These are phyloP conservation scores for Diorhabda elongata DNA, from an alignment of 1,140 invertebrate genomes.

Conservation along the genomic window DNA sequence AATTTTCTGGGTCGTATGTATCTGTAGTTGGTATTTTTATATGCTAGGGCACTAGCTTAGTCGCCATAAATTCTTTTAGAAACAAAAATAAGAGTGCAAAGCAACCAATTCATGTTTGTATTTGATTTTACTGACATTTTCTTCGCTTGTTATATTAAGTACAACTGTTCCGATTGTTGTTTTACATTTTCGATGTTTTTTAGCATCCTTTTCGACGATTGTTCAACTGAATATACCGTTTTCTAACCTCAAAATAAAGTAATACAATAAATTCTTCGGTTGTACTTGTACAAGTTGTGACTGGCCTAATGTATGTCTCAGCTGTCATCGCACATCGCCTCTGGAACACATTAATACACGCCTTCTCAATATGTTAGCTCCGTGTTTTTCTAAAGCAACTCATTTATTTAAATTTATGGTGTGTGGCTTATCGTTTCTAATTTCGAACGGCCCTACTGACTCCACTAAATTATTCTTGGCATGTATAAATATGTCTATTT, in stretches of 20 bases:
- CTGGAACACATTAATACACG: slow-evolving; percentile 38
- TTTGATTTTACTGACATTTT: too few species aligned
- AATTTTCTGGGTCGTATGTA: too few species aligned
- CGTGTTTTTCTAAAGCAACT: slow-evolving; percentile 35
- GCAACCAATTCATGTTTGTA: too few species aligned
- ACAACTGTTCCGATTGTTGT: too few species aligned
- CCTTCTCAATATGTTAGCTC: slow-evolving; percentile 36
- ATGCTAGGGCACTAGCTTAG: too few species aligned
- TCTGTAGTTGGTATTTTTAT: too few species aligned
- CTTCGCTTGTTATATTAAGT: too few species aligned
- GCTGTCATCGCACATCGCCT: slow-evolving; percentile 36
- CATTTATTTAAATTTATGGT: slow-evolving; percentile 38
- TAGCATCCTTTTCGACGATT: too few species aligned
- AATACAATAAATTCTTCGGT: too few species aligned
- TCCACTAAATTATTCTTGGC: slow-evolving; percentile 29
- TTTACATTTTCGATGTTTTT: too few species aligned
- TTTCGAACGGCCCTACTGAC: slow-evolving; percentile 27
- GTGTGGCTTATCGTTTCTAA: slow-evolving; percentile 33
- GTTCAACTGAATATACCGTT: neutral
- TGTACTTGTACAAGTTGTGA: neutral
- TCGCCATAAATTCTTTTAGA: too few species aligned
- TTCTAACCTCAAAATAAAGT: neutral
- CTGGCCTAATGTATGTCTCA: slow-evolving; percentile 23
- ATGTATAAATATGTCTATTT: slow-evolving; percentile 29
- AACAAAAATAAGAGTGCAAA: too few species aligned